Evolutionary conservation across 2,113 vertebrate genomes (phyloP), one percentile per base, ranked within the genome.

Genomic region (Aptenodytes patagonicus): DNA sequence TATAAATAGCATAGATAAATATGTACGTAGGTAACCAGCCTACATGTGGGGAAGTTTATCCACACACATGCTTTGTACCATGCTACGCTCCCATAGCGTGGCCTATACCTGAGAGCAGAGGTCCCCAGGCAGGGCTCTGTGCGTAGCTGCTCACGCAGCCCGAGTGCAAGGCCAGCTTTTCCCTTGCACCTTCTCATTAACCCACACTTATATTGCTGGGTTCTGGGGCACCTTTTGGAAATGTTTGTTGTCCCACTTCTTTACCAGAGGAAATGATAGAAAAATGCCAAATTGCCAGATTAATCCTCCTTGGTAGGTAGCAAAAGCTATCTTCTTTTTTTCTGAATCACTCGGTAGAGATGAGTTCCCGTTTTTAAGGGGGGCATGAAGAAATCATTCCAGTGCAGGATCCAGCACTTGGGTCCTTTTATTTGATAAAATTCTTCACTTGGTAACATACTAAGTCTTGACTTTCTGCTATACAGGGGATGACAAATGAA

Each of bases 141-240:
- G 61, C 29, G 2, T 3, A 17, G 55, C 38, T 62, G 62, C 49
- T 29, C 55, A 4, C 5, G 2, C 42, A 85, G 57, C 26, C 40
- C 40, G 3, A 6, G 44, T 6, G 11, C 62, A 7, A 11, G 22
- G 29, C 29, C 20, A 20, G 65, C n/a, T 34, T 21, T 31, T 46
- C 29, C 42, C 42, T 51, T 29, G 6, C 9, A 8, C 34, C 31
- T 32, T 28, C 58, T 32, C 19, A 0, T 34, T n/a, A 11, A 5
- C 12, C 13, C 13, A 2, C 14, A 0, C 13, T 32, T 7, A 1
- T 3, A 1, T 1, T 12, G 31, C 76, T 77, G 83, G 20, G 5
- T 57, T 81, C 54, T 36, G 40, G 19, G 36, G 22, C 28, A 7
- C 29, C 40, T 58, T 6, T 2, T 44, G 80, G 62, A n/a, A 64